Conservation (phyloP, 2,888 invertebrate genomes). For the Therioaphis trifolii region DNA sequence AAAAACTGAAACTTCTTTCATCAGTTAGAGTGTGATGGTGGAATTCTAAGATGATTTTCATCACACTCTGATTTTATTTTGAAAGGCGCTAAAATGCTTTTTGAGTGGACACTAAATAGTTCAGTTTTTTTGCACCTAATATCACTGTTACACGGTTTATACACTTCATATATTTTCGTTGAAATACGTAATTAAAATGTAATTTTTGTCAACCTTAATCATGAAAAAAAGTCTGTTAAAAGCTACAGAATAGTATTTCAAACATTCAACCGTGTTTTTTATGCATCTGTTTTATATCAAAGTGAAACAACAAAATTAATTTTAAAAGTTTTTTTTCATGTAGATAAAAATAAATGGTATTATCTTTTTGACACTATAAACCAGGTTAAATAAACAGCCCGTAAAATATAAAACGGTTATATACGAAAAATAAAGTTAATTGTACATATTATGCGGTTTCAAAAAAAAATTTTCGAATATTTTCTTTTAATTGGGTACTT, state of each 20-base stretch:
- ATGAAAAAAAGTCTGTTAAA: slow-evolving; percentile 9
- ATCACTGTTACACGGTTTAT: not conserved
- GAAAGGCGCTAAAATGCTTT: not conserved
- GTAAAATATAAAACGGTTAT: slow-evolving; percentile 29
- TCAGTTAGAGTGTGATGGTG: too few species aligned
- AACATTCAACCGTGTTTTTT: not conserved
- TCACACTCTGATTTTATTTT: too few species aligned
- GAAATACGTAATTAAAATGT: not conserved
- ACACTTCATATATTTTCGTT: not conserved
- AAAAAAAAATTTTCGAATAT: not conserved
- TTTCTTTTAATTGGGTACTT: not conserved
- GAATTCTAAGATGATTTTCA: too few species aligned
- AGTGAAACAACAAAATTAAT: not conserved
- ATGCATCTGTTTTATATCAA: not conserved
- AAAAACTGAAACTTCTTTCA: not conserved
- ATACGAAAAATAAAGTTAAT: not conserved
- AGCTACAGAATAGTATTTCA: slow-evolving; percentile 16
- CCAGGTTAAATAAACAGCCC: not conserved
- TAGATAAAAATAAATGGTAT: not conserved
- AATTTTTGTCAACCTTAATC: not conserved
- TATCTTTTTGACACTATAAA: slow-evolving; percentile 37
- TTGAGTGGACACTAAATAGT: not conserved
- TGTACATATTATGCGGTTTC: not conserved
- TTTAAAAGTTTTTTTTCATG: slow-evolving; percentile 6
- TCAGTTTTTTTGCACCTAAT: not conserved